Evolutionary conservation across 37 sponge, comb jelly and placozoan species (phyloP).

Genomic region (Crambe crambe): DNA sequence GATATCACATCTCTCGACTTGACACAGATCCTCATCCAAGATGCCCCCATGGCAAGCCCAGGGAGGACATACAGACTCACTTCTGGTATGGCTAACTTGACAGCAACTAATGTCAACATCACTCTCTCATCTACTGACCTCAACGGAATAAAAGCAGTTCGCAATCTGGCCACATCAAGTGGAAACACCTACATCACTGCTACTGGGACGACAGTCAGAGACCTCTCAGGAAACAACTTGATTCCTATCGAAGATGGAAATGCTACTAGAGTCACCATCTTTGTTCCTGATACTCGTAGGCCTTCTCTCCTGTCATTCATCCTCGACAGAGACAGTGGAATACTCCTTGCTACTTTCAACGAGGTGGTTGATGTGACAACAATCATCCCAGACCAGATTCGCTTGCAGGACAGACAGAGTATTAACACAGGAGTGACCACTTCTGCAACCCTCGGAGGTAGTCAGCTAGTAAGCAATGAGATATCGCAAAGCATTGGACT

Average conservation of each 20-base stretch:
- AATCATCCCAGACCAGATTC: conserved; percentile 49
- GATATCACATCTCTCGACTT: conserved; percentile 38
- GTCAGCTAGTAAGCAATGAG: conserved; percentile 33
- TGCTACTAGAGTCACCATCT: conserved; percentile 42
- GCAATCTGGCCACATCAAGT: conserved; percentile 47
- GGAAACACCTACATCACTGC: conserved; percentile 79
- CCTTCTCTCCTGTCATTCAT: conserved; percentile 59
- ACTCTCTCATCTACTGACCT: conserved; percentile 61
- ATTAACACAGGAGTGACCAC: conserved; percentile 36
- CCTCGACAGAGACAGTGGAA: conserved; percentile 80
- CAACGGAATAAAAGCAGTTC: conserved; percentile 71
- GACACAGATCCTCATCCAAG: conserved; percentile 63
- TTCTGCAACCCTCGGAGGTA: conserved; percentile 31
- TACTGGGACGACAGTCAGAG: conserved; percentile 29
- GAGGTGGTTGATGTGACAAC: conserved; percentile 69
- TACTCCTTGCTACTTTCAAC: conserved; percentile 55
- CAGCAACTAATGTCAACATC: conserved; percentile 34
- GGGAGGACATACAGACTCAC: conserved; percentile 68
- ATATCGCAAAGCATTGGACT: conserved; percentile 32
- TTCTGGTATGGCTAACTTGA: conserved; percentile 6
- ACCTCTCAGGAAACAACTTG: conserved; percentile 68
- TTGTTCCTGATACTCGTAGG: conserved; percentile 60
- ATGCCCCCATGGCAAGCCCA: conserved; percentile 54
- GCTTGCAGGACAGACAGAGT: conserved; percentile 66
- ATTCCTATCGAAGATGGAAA: conserved; percentile 55